These are phyloP conservation scores for Mastomys coucha DNA, from an alignment of 2,113 vertebrate genomes.

Conservation along the genomic window DNA sequence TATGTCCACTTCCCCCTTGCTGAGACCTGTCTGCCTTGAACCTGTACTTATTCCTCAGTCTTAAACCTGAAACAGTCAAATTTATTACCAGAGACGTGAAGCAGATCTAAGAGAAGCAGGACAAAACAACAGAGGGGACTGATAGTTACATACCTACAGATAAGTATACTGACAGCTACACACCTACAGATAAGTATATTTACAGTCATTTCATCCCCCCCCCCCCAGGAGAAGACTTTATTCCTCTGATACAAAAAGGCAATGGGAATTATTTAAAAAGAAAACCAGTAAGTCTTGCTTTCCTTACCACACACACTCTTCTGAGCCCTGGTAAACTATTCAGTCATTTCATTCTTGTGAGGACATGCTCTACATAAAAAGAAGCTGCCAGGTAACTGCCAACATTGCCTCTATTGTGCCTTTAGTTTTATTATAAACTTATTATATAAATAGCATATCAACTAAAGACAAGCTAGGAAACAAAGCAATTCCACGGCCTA, in stretches of 20 bases:
- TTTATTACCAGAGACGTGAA: neutral
- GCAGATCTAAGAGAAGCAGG: neutral
- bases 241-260: constrained; percentile 10
- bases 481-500: neutral
- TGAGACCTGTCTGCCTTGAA: neutral
- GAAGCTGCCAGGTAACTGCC: neutral
- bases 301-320: neutral
- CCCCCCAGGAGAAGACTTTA: neutral
- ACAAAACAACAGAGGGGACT: neutral
- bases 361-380: neutral
- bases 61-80: neutral
- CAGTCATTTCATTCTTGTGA: neutral
- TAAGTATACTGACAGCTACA: neutral
- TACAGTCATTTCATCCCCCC: neutral
- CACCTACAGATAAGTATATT: neutral
- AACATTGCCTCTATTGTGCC: neutral
- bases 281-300: neutral
- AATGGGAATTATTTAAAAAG: neutral
- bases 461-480: neutral
- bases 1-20: neutral
- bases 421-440: neutral
- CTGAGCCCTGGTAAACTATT: too few species aligned
- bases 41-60: neutral
- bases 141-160: neutral
- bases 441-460: neutral